These are phyloP conservation scores for Neodiprion lecontei DNA, from an alignment of 1,140 invertebrate genomes.

Conservation along the genomic window DNA sequence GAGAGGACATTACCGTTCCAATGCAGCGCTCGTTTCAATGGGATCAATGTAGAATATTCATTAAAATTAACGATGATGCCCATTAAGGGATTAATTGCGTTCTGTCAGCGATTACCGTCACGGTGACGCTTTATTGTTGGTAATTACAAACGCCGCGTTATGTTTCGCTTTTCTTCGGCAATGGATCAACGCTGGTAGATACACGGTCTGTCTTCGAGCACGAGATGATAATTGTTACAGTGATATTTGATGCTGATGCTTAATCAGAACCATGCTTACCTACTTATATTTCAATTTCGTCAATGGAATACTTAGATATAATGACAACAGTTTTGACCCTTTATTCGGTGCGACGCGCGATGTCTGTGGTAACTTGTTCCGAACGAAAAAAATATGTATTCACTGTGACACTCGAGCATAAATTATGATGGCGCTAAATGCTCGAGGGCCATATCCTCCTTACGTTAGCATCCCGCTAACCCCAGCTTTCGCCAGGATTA, in stretches of 20 bases:
- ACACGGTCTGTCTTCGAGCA: too few species aligned
- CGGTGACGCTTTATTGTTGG: not conserved
- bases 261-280: too few species aligned
- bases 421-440: not conserved
- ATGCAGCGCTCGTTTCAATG: conserved; percentile 7
- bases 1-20: not conserved
- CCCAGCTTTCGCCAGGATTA: not conserved
- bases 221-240: too few species aligned
- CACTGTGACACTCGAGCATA: not conserved
- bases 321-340: too few species aligned
- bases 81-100: conserved; percentile 8
- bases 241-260: too few species aligned
- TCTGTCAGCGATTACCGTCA: not conserved
- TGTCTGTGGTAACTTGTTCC: too few species aligned
- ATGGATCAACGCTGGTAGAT: too few species aligned
- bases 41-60: conserved; percentile 6
- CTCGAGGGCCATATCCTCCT: not conserved
- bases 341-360: too few species aligned
- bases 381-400: not conserved
- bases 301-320: too few species aligned
- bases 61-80: conserved; percentile 7
- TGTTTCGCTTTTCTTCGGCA: not conserved
- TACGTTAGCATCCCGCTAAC: not conserved
- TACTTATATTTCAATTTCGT: too few species aligned
- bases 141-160: not conserved